Conservation (phyloP, 2,113 vertebrate genomes). For the Piprites chloris region DNA sequence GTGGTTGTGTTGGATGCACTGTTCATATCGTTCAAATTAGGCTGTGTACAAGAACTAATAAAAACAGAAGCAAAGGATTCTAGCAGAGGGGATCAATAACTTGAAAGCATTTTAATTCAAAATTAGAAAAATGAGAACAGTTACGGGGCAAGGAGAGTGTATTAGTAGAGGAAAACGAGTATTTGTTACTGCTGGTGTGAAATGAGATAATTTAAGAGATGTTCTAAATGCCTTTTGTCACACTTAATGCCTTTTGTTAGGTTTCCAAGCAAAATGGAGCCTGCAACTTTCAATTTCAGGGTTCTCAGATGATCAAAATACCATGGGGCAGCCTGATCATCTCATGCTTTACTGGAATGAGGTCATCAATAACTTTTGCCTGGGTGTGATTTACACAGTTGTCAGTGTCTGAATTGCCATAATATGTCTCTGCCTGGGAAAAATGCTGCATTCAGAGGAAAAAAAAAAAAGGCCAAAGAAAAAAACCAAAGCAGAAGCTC, state of each 20-base stretch:
- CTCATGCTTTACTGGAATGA: slow-evolving; percentile 53
- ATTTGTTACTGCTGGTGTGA: slow-evolving; percentile 50
- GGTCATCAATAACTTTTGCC: slow-evolving; percentile 50
- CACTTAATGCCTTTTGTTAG: slow-evolving; percentile 43
- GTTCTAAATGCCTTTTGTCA: slow-evolving; percentile 45
- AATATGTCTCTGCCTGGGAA: slow-evolving; percentile 52
- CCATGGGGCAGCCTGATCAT: slow-evolving; percentile 28
- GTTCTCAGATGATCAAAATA: slow-evolving; percentile 51
- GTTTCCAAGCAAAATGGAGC: slow-evolving; percentile 20
- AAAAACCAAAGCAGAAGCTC: neutral
- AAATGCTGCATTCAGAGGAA: slow-evolving; percentile 8
- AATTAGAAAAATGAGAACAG: slow-evolving; percentile 26
- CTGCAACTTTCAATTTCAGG: slow-evolving; percentile 53
- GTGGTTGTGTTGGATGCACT: neutral
- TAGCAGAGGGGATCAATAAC: slow-evolving; percentile 25
- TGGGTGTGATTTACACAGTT: slow-evolving; percentile 55
- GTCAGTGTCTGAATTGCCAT: slow-evolving; percentile 53
- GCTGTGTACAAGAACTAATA: neutral
- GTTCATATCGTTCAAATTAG: neutral
- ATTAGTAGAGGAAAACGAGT: slow-evolving; percentile 58
- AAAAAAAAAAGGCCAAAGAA: no score
- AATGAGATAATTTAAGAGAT: slow-evolving; percentile 58
- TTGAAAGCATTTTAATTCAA: slow-evolving; percentile 23
- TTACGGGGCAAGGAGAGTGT: slow-evolving; percentile 21
- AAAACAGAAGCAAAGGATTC: neutral